Evolutionary conservation across 2,113 vertebrate genomes (phyloP), one percentile per base, ranked within the genome.

Genomic region (Ia io): DNA sequence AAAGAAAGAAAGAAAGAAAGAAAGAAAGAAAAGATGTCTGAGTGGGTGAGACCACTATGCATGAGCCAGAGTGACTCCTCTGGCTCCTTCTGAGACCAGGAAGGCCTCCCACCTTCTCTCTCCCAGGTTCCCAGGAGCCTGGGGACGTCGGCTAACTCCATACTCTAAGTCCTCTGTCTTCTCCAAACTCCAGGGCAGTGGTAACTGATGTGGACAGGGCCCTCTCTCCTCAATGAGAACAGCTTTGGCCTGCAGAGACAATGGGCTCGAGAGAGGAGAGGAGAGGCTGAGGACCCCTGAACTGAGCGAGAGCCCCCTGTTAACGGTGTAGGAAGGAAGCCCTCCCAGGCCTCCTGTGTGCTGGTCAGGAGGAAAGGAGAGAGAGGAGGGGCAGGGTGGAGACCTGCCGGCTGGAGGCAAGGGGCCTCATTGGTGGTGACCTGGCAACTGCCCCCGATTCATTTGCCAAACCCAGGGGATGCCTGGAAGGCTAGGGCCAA

Each of bases 401-500:
- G 83, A 71, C 56, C 59, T 89, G 65, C 35, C 37, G 40, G 73
- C 86, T 93, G 78, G 74, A 86, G 35, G 67, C 47, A 78, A 93
- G 59, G 79, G 40, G 71, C 90, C 6, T 8, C 47, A 49, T 30
- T 84, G 78, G 70, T 47, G 22, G 65, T 53, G 77, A 95, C 85
- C 74, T 9, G 17, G 84, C 90, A 96, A 88, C 91, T 74, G 88
- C 78, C 88, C 56, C 65, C 51, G 83, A 82, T 85, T 78, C 73
- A 74, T 92, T 95, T 95, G 95, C 94, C 92, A 97, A 96, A 90
- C 71, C 25, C 80, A 89, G 77, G 94, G 91, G 94, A 93, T 96
- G 96, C 96, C 97, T 97, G 97, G 95, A 96, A 91, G 95, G 93
- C 95, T 23, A 88, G 84, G 95, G 93, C 96, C 92, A 88, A 78